Base-by-base conservation (phyloP, 2,113 vertebrate species). In the Pantherophis guttatus region DNA sequence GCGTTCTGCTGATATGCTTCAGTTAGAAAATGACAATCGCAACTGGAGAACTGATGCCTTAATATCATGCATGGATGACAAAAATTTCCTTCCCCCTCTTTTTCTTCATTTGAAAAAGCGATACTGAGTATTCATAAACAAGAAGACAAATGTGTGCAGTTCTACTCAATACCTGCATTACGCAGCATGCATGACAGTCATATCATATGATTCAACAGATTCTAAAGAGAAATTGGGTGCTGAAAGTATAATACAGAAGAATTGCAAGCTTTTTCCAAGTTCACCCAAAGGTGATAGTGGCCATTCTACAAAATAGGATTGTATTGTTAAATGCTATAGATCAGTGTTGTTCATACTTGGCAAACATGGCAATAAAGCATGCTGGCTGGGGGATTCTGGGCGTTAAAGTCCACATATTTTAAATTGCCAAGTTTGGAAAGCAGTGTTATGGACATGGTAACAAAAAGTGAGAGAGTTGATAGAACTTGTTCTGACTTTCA, bases 41-140 rank as follows among this genome's bases (percentile, higher is more conserved):
- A 93, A 15, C 11, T 44, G 39, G 48, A 86, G 57, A 94, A 93
- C 7, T 86, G 44, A 29, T 86, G 55, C 44, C 55, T 91, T 92
- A 89, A 33, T 62, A 33, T 87, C 86, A 29, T 0, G 12, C 88
- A 29, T 87, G 15, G 70, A 44, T 0, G 15, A 21, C 3, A 94
- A 24, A 87, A 1, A 0, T 52, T 2, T 39, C 17, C 70, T 96
- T 90, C 55, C 85, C 19, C 75, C 0, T 3, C 17, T 17, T 24
- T 91, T 95, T 89, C 89, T 59, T 87, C 62, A 65, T 87, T 53
- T 87, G 52, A 94, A 59, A 87, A 81, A 23, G 94, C 93, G 29
- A 88, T 91, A 89, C 26, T 70, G 92, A 70, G 55, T 5, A 59
- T 7, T 94, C 92, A 59, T 91, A 94, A 54, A 70, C 62, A 48